Conservation (phyloP, 2,888 invertebrate genomes). For the Lapara coniferarum region DNA sequence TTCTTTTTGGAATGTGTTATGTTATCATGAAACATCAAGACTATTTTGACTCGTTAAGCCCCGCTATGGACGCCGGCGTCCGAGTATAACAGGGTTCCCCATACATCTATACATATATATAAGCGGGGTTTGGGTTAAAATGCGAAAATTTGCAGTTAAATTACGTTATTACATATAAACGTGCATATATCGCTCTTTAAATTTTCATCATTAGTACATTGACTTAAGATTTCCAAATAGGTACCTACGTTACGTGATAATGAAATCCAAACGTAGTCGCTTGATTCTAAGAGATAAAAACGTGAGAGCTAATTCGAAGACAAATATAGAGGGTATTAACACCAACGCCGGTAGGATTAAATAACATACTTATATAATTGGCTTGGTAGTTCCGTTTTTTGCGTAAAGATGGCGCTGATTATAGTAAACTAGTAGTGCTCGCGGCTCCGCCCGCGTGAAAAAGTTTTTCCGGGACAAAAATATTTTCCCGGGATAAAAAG, state of each 20-base stretch:
- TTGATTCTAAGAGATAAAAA: constrained; percentile 41
- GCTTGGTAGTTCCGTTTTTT: not conserved
- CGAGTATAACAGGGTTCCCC: too few species aligned
- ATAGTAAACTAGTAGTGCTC: too few species aligned
- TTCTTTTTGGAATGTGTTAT: not conserved
- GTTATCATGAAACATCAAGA: not conserved
- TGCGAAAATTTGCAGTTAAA: not conserved
- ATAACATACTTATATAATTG: constrained; percentile 2
- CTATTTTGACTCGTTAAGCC: too few species aligned
- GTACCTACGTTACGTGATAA: constrained; percentile 33
- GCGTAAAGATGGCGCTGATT: not conserved
- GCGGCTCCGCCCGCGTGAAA: too few species aligned
- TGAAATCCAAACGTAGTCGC: constrained; percentile 41
- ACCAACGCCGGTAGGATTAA: constrained; percentile 26
- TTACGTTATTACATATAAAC: constrained; percentile 13
- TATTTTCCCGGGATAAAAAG: too few species aligned
- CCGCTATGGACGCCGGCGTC: too few species aligned
- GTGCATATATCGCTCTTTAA: not conserved
- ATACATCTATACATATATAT: too few species aligned
- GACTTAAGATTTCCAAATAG: not conserved
- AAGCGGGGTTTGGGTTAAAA: too few species aligned
- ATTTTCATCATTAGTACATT: not conserved
- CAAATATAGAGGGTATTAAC: constrained; percentile 48
- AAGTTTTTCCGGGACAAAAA: too few species aligned
- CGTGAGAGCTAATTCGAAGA: constrained; percentile 46